Base-by-base conservation (phyloP, 2,113 vertebrate genomes). In the Leptobrachium leishanense region DNA sequence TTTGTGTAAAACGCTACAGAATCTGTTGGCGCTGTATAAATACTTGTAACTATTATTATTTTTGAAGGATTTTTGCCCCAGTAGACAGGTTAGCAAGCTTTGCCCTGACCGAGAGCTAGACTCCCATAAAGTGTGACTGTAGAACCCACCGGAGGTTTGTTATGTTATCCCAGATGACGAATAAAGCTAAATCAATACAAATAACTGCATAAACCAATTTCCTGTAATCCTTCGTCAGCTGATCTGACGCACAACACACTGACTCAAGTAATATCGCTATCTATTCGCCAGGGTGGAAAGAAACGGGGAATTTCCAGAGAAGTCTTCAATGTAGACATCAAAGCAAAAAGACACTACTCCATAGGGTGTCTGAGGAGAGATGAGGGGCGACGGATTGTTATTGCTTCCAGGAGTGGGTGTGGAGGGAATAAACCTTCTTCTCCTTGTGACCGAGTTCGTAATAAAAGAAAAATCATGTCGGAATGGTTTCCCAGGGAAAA, bases 401-500 rank as follows among this genome's bases (percentile, higher is more conserved):
- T 79, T 63, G 43, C 13, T 67, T 66, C 31, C 31, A 39, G 67
- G 43, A n/a, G 75, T 13, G n/a, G 69, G 77, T 40, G 66, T 68
- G 41, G 43, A 10, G 59, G 46, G 13, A 40, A 20, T 44, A 69
- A 69, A 69, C 20, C 13, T n/a, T 42, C 46, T 41, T 2, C 64
- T 64, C 59, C 42, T 40, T 71, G 20, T 53, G 73, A 65, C 62
- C 73, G 41, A 74, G 57, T 43, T 39, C 40, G 68, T 65, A 39
- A 72, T 65, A 46, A 78, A 78, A 65, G n/a, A 64, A 54, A 41
- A 13, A 42, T 77, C 41, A 40, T 43, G 68, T 62, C 40, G 12
- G n/a, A 78, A 70, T 50, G 43, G 40, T 72, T 78, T 78, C 76
- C 76, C 76, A 78, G 77, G 62, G 77, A 79, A 57, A 54, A 59